phyloP scores from a whole-genome alignment of 2,113 vertebrate genomes.

The Solea senegalensis region DNA sequence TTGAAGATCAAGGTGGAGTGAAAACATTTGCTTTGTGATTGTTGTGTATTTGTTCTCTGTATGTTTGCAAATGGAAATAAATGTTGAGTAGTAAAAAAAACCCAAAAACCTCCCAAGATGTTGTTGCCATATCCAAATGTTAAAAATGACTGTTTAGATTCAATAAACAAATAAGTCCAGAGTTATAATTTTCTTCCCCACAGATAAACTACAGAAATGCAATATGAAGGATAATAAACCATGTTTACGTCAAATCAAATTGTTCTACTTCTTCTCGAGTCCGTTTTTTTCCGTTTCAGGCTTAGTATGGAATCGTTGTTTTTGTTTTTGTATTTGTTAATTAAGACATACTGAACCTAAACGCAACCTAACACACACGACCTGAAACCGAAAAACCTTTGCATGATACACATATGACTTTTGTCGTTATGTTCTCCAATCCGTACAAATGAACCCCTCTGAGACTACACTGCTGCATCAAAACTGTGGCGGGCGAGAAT shows the following conservation, averaged over 20 bases:
- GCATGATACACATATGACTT: background rate
- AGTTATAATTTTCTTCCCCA: background rate
- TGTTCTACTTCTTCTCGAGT: background rate
- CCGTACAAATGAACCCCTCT: background rate
- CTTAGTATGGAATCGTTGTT: background rate
- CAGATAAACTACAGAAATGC: background rate
- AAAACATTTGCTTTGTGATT: too few species aligned
- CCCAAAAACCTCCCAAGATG: too few species aligned
- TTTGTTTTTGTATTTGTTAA: background rate
- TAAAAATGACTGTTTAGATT: too few species aligned
- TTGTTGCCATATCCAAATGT: too few species aligned
- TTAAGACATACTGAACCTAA: too few species aligned
- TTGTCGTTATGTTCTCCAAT: background rate
- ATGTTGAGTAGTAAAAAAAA: too few species aligned
- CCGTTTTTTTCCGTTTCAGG: background rate
- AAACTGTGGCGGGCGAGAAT: slow-evolving; percentile 1
- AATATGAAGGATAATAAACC: background rate
- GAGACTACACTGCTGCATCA: background rate
- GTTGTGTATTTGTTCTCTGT: too few species aligned
- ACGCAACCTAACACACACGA: too few species aligned
- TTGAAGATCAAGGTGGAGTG: too few species aligned
- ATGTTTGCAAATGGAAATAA: too few species aligned
- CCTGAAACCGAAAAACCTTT: too few species aligned
- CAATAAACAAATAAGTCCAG: background rate
- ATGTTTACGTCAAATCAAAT: slow-evolving; percentile 11